Evolutionary conservation across 2,888 invertebrate species (phyloP).

Genomic region (Geotrupes spiniger): DNA sequence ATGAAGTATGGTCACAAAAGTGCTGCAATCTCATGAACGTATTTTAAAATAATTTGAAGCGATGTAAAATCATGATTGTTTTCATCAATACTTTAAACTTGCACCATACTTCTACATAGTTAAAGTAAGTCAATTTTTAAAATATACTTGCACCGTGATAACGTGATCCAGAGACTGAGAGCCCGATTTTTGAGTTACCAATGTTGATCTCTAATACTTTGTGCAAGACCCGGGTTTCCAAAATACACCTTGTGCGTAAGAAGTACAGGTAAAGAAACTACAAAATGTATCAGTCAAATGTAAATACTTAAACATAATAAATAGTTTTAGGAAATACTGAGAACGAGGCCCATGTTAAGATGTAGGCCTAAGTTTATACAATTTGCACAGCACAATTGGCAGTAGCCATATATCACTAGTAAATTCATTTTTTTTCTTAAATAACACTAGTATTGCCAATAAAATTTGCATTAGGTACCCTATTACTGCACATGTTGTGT

Average conservation of each 20-base stretch:
- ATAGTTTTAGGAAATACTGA: conserved; percentile 6
- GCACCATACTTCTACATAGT: neutral
- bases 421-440: conserved; percentile 19
- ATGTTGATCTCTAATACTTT: conserved; percentile 11
- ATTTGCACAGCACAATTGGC: conserved; percentile 32
- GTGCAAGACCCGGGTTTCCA: conserved; percentile 10
- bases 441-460: conserved; percentile 21
- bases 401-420: conserved; percentile 31
- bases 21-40: no score
- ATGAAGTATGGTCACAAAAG: no score
- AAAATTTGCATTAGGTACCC: conserved; percentile 20
- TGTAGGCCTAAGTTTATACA: conserved; percentile 7
- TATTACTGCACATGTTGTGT: conserved; percentile 18
- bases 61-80: neutral
- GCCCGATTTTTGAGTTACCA: no score
- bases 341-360: neutral
- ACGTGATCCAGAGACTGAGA: no score
- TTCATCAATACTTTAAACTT: neutral
- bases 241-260: conserved; percentile 15
- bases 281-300: conserved; percentile 17
- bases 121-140: no score
- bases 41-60: no score
- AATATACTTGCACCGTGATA: no score
- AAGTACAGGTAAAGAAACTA: conserved; percentile 7
- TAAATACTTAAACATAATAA: conserved; percentile 4